Conservation (phyloP, 1,140 invertebrate species). For the Micrasema minimum region DNA sequence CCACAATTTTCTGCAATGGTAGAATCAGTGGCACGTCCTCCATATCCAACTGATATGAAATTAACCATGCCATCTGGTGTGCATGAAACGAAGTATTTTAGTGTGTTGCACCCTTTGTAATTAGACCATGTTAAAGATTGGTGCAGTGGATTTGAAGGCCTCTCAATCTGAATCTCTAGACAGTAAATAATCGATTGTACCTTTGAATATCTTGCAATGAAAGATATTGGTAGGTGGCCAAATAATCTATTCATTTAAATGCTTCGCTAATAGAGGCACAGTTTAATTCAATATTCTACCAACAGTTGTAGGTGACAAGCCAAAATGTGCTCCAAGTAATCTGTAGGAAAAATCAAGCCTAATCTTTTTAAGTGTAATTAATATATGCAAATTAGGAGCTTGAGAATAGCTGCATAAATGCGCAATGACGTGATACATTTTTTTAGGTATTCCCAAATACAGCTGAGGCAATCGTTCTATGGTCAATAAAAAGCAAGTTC, state of each 20-base stretch:
- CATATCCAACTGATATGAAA: constrained; percentile 60
- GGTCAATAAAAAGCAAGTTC: not conserved
- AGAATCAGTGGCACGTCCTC: constrained; percentile 58
- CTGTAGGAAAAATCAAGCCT: not conserved
- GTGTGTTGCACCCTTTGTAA: constrained; percentile 59
- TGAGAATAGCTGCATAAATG: not conserved
- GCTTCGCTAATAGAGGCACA: too few relatives aligned
- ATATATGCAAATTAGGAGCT: not conserved
- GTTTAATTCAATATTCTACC: too few relatives aligned
- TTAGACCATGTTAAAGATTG: constrained; percentile 54
- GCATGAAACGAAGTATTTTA: constrained; percentile 60
- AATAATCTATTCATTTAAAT: too few relatives aligned
- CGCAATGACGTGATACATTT: not conserved
- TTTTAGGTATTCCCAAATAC: constrained; percentile 5
- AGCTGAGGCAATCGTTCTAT: constrained; percentile 4
- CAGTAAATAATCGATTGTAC: constrained; percentile 4
- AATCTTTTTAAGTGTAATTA: not conserved
- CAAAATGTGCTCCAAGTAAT: constrained; percentile 1
- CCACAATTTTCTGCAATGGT: constrained; percentile 56
- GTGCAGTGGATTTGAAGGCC: not conserved
- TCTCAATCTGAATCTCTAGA: constrained; percentile 16
- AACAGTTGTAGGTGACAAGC: not conserved
- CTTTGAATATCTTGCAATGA: not conserved
- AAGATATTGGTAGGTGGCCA: too few relatives aligned
- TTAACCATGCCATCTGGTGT: constrained; percentile 61